phyloP scores from a whole-genome alignment of 2,797 vertebrate genomes.

The Scarus forsteni region DNA sequence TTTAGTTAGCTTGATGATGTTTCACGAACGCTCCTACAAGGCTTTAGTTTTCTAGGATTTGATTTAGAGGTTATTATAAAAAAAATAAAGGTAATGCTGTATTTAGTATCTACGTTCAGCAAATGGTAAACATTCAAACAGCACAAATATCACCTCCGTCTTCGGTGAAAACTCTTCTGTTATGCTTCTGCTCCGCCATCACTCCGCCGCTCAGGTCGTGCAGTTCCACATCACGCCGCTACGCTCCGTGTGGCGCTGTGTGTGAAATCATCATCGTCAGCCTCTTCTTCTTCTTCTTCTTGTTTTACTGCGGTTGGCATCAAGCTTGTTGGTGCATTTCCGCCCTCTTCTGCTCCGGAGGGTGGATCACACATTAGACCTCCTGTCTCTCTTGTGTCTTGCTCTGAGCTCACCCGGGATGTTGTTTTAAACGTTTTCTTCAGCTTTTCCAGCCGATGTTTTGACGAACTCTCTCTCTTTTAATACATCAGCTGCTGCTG shows the following conservation, averaged over 20 bases:
- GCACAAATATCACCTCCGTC: conserved; percentile 84
- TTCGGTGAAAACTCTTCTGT: conserved; percentile 52
- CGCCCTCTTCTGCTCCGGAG: too few species aligned
- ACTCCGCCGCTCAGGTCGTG: background rate
- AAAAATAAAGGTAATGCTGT: too few species aligned
- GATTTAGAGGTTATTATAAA: background rate
- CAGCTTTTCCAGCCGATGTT: too few species aligned
- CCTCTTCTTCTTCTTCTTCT: too few species aligned
- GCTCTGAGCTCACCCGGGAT: too few species aligned
- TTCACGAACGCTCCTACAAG: background rate
- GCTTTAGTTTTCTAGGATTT: background rate
- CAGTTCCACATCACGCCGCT: background rate
- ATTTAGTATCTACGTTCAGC: too few species aligned
- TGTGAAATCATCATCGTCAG: rapidly evolving
- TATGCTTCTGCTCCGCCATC: conserved; percentile 78
- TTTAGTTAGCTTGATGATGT: conserved; percentile 10
- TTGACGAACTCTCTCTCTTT: too few species aligned
- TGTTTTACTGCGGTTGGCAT: background rate
- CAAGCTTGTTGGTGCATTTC: too few species aligned
- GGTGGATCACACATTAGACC: too few species aligned
- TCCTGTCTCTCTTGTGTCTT: too few species aligned
- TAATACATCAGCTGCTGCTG: too few species aligned
- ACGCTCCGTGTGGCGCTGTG: conserved; percentile 25
- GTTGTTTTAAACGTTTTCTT: too few species aligned
- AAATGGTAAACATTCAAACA: conserved; percentile 43